Conservation (phyloP, 2,797 vertebrate genomes). For the Gadopsis marmoratus region DNA sequence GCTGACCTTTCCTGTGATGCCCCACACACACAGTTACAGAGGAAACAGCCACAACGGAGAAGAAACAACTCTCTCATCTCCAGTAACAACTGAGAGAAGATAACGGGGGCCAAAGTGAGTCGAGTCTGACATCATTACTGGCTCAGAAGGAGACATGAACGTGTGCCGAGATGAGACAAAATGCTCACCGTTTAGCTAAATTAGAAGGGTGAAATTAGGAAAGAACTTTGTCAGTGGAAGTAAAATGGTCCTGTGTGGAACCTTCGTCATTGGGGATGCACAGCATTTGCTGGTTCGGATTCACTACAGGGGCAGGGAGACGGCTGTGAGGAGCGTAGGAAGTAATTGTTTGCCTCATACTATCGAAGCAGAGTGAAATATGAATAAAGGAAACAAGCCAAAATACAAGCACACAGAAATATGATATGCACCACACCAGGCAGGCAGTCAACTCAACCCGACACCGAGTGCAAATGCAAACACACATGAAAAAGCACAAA, state of each 20-base stretch:
- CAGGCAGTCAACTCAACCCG: neutral
- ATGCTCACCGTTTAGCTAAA: neutral
- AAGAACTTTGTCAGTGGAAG: constrained; percentile 13
- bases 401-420: constrained; percentile 16
- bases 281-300: constrained; percentile 20
- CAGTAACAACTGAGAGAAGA: constrained; percentile 20
- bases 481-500: constrained; percentile 27
- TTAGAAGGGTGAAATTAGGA: constrained; percentile 28
- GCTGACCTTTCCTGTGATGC: constrained; percentile 56
- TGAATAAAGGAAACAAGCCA: constrained; percentile 39
- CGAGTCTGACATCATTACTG: constrained; percentile 11
- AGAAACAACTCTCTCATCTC: constrained; percentile 9
- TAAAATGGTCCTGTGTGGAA: constrained; percentile 10
- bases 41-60: constrained; percentile 36
- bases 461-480: constrained; percentile 27
- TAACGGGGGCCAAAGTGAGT: constrained; percentile 29
- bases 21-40: constrained; percentile 44
- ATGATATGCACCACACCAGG: constrained; percentile 9
- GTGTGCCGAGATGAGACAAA: constrained; percentile 13
- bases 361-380: constrained; percentile 49
- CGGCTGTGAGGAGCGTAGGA: constrained; percentile 27
- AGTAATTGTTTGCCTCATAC: constrained; percentile 25
- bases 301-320: constrained; percentile 18
- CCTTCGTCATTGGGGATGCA: constrained; percentile 11
- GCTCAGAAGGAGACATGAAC: neutral